A percentile compares a stretch with the other conserved stretches of the same genome.
These are phyloP conservation scores for Athalia rosae DNA, from an alignment of 2,888 invertebrate genomes.

Conservation along the genomic window DNA sequence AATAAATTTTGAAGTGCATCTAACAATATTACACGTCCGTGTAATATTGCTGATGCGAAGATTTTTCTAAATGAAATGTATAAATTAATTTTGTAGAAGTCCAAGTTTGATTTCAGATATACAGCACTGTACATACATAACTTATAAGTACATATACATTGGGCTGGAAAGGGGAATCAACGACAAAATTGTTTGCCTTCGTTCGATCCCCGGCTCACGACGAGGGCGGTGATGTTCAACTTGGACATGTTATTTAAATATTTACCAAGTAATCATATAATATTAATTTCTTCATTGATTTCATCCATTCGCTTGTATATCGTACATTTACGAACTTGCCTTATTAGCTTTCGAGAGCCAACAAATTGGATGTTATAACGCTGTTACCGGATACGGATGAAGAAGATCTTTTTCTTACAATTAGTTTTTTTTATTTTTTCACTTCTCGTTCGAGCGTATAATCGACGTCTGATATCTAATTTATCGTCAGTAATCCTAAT, in stretches of 20 bases:
- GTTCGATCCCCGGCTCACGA: background rate
- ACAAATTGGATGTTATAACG: too few relatives aligned
- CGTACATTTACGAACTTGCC: background rate
- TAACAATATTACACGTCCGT: background rate
- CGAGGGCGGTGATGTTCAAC: background rate
- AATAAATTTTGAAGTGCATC: too few relatives aligned
- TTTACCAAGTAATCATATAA: conserved; percentile 31
- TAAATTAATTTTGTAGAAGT: conserved; percentile 21
- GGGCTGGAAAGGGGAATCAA: conserved; percentile 26
- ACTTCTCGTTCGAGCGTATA: too few relatives aligned
- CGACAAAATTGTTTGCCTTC: conserved; percentile 31
- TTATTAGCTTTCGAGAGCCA: too few relatives aligned
- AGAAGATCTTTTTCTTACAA: too few relatives aligned
- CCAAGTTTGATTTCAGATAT: conserved; percentile 13
- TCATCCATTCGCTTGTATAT: background rate
- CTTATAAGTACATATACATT: too few relatives aligned
- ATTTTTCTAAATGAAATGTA: background rate
- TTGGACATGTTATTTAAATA: conserved; percentile 19
- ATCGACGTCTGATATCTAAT: too few relatives aligned
- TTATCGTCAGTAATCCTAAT: too few relatives aligned
- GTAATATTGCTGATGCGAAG: background rate
- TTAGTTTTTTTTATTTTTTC: too few relatives aligned
- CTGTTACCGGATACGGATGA: too few relatives aligned
- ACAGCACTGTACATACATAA: background rate
- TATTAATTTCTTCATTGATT: conserved; percentile 26